Base-by-base conservation (phyloP, 2,113 vertebrate species). In the Oryzias celebensis region DNA sequence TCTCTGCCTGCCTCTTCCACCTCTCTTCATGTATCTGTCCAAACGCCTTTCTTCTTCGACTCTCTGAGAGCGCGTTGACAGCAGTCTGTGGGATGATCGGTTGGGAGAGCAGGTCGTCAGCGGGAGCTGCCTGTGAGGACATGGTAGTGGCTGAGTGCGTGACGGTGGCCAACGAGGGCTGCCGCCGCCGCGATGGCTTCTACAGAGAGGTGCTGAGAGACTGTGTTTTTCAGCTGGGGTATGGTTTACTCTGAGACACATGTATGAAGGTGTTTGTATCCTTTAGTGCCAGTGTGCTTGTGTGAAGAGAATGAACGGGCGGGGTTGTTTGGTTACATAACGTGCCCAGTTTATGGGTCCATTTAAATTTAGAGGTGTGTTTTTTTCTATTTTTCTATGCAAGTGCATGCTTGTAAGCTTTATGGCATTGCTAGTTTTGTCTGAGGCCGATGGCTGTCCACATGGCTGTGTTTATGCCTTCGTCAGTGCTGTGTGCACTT, bases 131-230 rank as follows among this genome's bases (percentile, higher is more conserved):
- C 70, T 61, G 57, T 53, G 65, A 91, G 54, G 86, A 87, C 63
- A 87, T 82, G 83, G 79, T 84, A 72, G 83, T 83, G 67, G 81
- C 81, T 78, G 85, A 88, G 81, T 88, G 84, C 73, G 84, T 91
- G 69, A 76, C 82, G 31, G 72, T 80, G 77, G 75, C 85, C 61
- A 55, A 73, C 75, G 52, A 80, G 63, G 79, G 77, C 64, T 88
- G 84, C 18, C 82, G 58, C 48, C 86, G 87, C 68, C 80, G 87
- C 0, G 78, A 88, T 56, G 81, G 84, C 72, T 84, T 76, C 74
- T 85, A 87, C 78, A 75, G 84, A 53, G 85, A 89, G 55, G 68
- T 81, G 75, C 64, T 85, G 73, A 71, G 62, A 56, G 86, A 83
- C 71, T 77, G 62, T 74, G 82, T 85, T 69, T 81, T 81, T 77